Evolutionary conservation across 2,113 vertebrate species (phyloP).

Genomic region (Catharus fuscescens): DNA sequence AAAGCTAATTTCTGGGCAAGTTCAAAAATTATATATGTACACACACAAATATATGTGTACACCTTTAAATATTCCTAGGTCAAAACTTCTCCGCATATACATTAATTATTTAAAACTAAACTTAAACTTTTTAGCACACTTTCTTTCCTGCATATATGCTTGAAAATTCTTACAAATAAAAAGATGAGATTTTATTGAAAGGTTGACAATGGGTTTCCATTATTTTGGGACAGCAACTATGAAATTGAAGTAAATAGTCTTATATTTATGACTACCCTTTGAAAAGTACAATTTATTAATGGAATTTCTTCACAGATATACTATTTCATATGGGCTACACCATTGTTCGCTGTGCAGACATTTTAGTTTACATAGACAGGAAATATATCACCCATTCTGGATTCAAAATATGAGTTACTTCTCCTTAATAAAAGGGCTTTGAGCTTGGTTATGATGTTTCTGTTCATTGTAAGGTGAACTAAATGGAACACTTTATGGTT

Average conservation of each 20-base stretch:
- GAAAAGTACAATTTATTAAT: neutral
- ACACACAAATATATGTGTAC: accelerated
- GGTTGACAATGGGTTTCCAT: neutral
- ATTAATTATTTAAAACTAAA: neutral
- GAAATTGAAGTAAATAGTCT: neutral
- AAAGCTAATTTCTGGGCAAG: neutral
- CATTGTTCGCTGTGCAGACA: neutral
- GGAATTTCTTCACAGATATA: neutral
- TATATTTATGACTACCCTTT: neutral
- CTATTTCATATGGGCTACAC: neutral
- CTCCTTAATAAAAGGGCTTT: neutral
- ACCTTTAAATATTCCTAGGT: neutral
- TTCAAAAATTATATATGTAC: neutral
- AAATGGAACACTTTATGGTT: neutral
- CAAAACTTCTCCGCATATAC: neutral
- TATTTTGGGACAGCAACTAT: neutral
- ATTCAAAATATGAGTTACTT: neutral
- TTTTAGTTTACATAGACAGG: neutral
- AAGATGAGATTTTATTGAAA: neutral
- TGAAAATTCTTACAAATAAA: neutral
- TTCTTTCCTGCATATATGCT: neutral
- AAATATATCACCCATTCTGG: neutral
- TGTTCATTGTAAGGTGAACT: neutral
- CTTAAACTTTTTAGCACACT: neutral
- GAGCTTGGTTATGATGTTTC: neutral